Evolutionary conservation across 2,113 vertebrate species (phyloP).

Genomic region (Bettongia penicillata): DNA sequence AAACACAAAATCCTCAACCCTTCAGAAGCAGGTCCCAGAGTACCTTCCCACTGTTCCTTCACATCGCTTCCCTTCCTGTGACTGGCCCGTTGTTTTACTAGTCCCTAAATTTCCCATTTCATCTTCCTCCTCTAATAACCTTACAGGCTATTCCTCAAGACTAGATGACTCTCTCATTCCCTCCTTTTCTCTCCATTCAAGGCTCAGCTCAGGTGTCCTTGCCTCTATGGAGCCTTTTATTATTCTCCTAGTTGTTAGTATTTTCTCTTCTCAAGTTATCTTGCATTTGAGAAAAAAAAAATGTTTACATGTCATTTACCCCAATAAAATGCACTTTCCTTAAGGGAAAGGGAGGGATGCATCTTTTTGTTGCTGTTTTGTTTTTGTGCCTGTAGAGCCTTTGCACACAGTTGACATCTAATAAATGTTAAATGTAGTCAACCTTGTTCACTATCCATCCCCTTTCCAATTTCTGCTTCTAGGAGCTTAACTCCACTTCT

Average conservation of each 20-base stretch:
- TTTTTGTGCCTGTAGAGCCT: background rate
- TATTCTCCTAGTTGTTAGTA: background rate
- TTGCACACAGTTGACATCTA: background rate
- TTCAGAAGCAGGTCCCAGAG: background rate
- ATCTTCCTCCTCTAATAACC: background rate
- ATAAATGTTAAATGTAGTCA: background rate
- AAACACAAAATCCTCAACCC: too few relatives aligned
- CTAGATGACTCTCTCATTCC: background rate
- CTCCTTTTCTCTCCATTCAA: background rate
- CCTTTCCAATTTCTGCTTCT: background rate
- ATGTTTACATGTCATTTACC: background rate
- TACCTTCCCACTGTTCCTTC: background rate
- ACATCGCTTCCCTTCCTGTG: background rate
- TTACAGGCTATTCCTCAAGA: background rate
- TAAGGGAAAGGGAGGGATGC: background rate
- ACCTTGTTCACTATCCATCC: background rate
- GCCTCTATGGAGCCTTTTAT: background rate
- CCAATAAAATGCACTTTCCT: background rate
- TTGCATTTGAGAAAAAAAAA: background rate
- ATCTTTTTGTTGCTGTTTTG: background rate
- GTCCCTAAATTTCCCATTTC: background rate
- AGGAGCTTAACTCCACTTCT: background rate
- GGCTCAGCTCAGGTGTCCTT: background rate
- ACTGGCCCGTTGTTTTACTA: background rate
- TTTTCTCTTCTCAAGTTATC: background rate